Evolutionary conservation across 2,797 vertebrate genomes (phyloP), one percentile per base, ranked within the genome.

Genomic region (Gymnoscopelus braueri): DNA sequence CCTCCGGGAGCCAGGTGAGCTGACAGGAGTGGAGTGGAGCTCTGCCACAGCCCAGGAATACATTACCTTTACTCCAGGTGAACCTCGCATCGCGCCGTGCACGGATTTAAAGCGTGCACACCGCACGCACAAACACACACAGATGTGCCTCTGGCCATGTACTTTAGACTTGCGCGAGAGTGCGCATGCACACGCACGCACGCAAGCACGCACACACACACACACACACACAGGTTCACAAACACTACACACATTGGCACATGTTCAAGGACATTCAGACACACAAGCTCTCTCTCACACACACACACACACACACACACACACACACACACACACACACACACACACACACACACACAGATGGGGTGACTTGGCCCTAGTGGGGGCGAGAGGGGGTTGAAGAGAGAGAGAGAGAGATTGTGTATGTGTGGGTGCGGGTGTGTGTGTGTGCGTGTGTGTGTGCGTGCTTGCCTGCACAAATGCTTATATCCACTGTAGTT

Each of bases 11-110:
- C 71, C 80, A 79, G 87, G 83, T 84, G 73, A 60, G 74, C 74
- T 90, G 91, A 89, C 89, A 90, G 87, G 78, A 82, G 7, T 44
- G 77, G 84, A 87, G 84, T 65, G 78, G 76, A 84, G 83, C 81
- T 72, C 53, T 82, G 79, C 78, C 84, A 66, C 68, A 58, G 75
- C 32, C 32, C 32, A 75, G 78, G 81, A 87, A 88, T 86, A 89
- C 81, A 89, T 89, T 84, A 75, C 80, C 80, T 89, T 86, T 83
- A 77, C 80, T 86, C 9, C 39, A 84, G 67, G 79, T 80, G 82
- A 86, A 87, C 75, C 74, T 35, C 65, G 19, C 19, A 19, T n/a
- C 29, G 29, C 26, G 26, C 2, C 26, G 26, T 4, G 26, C 26
- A 29, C 29, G 7, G 5, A 39, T 39, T 39, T 39, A 4, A 6